Percentiles rank a stretch among this genome's conserved stretches.
These are phyloP conservation scores for Euclidia mi DNA, from an alignment of 2,888 invertebrate genomes.

Conservation along the genomic window DNA sequence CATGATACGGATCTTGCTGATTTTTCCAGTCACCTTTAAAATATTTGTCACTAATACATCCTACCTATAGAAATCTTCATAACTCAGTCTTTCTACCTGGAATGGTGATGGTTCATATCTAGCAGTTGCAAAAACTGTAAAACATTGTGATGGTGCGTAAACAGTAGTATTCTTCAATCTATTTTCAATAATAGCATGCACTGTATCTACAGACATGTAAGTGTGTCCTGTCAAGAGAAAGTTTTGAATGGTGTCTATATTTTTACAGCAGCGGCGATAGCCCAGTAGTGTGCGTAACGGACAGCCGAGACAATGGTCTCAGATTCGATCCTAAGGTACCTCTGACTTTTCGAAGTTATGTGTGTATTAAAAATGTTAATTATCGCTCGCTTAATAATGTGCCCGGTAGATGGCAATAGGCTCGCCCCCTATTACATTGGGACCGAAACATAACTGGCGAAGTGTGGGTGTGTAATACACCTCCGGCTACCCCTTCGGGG, in stretches of 20 bases:
- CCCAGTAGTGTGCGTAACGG: too few relatives aligned
- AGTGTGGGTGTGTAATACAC: too few relatives aligned
- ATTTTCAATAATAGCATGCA: constrained; percentile 58
- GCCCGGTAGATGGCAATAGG: too few relatives aligned
- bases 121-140: constrained; percentile 50
- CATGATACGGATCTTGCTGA: constrained; percentile 43
- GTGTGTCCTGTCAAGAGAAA: constrained; percentile 60
- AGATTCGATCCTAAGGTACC: too few relatives aligned
- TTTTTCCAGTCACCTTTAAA: constrained; percentile 44
- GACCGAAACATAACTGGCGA: too few relatives aligned
- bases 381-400: too few relatives aligned
- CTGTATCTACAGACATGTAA: constrained; percentile 63
- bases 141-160: constrained; percentile 62
- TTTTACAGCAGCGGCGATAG: too few relatives aligned
- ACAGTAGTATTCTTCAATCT: constrained; percentile 48
- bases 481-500: too few relatives aligned
- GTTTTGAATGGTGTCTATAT: constrained; percentile 23
- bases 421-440: too few relatives aligned
- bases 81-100: constrained; percentile 13
- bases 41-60: constrained; percentile 48
- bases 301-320: too few relatives aligned
- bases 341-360: too few relatives aligned
- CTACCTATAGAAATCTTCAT: constrained; percentile 46
- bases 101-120: constrained; percentile 36
- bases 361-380: too few relatives aligned